phyloP scores from a whole-genome alignment of 2,888 invertebrate genomes.

The Erebia epiphron region DNA sequence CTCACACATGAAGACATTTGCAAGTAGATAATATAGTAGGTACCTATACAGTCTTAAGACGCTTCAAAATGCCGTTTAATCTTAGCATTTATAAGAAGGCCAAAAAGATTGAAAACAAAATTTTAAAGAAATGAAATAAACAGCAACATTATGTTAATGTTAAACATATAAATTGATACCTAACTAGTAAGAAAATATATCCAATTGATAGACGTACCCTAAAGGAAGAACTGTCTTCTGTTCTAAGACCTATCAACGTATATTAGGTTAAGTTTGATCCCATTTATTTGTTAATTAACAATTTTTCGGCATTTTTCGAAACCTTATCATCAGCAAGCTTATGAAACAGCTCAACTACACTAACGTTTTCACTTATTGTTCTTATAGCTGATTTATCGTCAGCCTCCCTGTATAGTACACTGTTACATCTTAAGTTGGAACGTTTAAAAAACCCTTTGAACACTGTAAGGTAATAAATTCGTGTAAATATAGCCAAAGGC shows the following conservation, averaged over 20 bases:
- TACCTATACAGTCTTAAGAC: constrained; percentile 36
- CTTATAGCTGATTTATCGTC: constrained; percentile 7
- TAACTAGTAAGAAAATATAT: neutral
- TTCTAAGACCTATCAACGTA: constrained; percentile 47
- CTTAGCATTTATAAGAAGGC: neutral
- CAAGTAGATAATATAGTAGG: constrained; percentile 14
- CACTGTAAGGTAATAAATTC: constrained; percentile 28
- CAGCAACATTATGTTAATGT: neutral
- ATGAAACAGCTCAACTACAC: neutral
- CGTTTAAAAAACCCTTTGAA: constrained; percentile 28
- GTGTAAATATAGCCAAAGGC: constrained; percentile 27
- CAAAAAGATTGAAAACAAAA: neutral
- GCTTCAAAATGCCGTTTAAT: constrained; percentile 33
- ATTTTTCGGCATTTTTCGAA: constrained; percentile 22
- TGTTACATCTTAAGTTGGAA: constrained; percentile 27
- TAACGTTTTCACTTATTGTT: constrained; percentile 8
- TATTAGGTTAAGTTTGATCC: constrained; percentile 66
- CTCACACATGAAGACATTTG: constrained; percentile 16
- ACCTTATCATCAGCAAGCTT: constrained; percentile 22
- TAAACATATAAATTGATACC: neutral
- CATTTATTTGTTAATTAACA: constrained; percentile 62
- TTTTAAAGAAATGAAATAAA: neutral
- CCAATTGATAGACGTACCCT: constrained; percentile 7
- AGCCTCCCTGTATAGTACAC: constrained; percentile 15
- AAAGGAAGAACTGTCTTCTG: constrained; percentile 18